phyloP scores from a whole-genome alignment of 2,888 invertebrate genomes.

The Blastobasis adustella region DNA sequence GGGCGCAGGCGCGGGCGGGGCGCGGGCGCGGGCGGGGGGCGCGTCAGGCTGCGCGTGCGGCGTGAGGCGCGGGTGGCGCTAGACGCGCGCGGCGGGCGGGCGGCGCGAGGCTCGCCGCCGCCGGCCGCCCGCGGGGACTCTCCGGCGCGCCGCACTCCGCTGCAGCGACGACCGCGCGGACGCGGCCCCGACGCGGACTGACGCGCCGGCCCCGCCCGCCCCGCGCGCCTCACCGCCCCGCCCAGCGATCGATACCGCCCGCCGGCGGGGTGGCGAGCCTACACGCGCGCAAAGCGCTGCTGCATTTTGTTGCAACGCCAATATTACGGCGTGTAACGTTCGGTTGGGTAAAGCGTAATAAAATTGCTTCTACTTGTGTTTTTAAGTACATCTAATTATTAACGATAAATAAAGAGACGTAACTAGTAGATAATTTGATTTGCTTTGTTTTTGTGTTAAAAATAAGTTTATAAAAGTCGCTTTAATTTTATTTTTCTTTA shows the following conservation, averaged over 20 bases:
- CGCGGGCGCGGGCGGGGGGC: slow-evolving; percentile 48
- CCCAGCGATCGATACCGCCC: slow-evolving; percentile 42
- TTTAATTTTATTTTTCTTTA: too few relatives aligned
- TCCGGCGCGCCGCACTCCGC: slow-evolving; percentile 61
- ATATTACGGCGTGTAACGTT: too few relatives aligned
- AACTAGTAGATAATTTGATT: too few relatives aligned
- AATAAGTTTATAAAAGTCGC: too few relatives aligned
- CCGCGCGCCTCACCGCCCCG: slow-evolving; percentile 43
- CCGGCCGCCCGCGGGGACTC: slow-evolving; percentile 64
- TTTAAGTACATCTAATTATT: too few relatives aligned
- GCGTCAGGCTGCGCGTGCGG: slow-evolving; percentile 52
- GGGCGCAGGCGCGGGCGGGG: slow-evolving; percentile 79
- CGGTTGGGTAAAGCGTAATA: too few relatives aligned
- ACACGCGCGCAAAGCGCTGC: too few relatives aligned
- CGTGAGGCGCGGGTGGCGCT: slow-evolving; percentile 43
- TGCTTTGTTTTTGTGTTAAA: too few relatives aligned
- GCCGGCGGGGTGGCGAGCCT: slow-evolving; percentile 2
- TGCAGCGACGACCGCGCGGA: slow-evolving; percentile 67
- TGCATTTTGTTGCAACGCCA: too few relatives aligned
- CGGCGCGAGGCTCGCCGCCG: slow-evolving; percentile 71
- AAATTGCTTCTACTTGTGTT: too few relatives aligned
- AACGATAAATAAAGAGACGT: too few relatives aligned
- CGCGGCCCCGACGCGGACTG: slow-evolving; percentile 69
- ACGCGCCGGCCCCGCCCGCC: slow-evolving; percentile 38
- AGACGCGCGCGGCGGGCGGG: slow-evolving; percentile 61